Evolutionary conservation across 2,797 vertebrate species (phyloP).

Genomic region (Helostoma temminkii): DNA sequence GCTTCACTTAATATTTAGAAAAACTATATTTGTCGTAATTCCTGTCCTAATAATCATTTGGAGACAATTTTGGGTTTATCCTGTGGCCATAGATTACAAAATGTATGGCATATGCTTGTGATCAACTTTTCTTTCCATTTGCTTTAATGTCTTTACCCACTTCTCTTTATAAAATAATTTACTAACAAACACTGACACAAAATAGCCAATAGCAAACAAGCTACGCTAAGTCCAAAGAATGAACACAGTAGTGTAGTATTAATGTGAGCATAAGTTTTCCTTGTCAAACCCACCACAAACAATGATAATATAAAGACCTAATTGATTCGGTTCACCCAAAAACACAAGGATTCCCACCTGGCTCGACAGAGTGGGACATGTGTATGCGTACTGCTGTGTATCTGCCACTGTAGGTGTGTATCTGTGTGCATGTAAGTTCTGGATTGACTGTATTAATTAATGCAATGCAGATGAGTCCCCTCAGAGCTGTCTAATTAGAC

Average conservation of each 20-base stretch:
- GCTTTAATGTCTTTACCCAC: conserved; percentile 4
- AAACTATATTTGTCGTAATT: background rate
- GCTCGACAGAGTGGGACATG: conserved; percentile 25
- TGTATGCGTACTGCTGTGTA: conserved; percentile 1
- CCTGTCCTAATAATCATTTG: background rate
- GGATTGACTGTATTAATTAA: conserved; percentile 91
- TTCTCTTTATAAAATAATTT: background rate
- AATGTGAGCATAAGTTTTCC: background rate
- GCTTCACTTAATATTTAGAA: background rate
- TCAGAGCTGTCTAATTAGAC: conserved; percentile 92
- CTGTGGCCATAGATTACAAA: background rate
- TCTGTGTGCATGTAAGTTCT: conserved; percentile 62
- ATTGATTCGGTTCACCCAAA: conserved; percentile 45
- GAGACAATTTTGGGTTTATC: background rate
- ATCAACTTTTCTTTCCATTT: background rate
- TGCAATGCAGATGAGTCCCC: conserved; percentile 89
- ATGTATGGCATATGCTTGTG: background rate
- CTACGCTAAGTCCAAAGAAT: conserved; percentile 2
- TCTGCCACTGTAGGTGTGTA: conserved; percentile 22
- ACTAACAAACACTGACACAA: conserved; percentile 27
- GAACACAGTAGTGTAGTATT: conserved; percentile 4
- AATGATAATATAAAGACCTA: conserved; percentile 9
- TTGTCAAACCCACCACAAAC: background rate
- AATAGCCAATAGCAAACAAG: conserved; percentile 21
- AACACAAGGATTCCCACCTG: conserved; percentile 65